Conservation (phyloP, 2,797 vertebrate genomes). For the Tarsius wallacei region DNA sequence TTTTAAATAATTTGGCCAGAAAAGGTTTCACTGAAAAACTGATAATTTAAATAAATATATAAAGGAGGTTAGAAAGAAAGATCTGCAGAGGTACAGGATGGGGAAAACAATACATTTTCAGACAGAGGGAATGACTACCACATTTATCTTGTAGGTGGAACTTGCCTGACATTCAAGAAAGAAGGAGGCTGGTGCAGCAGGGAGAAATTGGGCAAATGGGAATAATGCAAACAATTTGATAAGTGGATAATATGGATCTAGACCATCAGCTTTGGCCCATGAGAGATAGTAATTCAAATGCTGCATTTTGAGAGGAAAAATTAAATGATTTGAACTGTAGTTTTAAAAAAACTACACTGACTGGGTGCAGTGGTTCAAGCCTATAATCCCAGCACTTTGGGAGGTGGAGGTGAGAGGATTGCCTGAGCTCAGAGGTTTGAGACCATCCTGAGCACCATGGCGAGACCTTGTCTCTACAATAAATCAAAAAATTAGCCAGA, state of each 20-base stretch:
- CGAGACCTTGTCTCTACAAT: too few species aligned
- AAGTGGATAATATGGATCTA: fast-evolving
- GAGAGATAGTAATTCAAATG: not conserved
- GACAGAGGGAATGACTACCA: not conserved
- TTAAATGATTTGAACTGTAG: not conserved
- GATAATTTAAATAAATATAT: not conserved
- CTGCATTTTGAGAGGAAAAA: not conserved
- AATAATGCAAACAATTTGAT: not conserved
- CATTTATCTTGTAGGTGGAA: not conserved
- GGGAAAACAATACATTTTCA: not conserved
- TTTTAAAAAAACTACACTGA: not conserved
- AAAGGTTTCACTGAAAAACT: not conserved
- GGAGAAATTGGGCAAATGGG: not conserved
- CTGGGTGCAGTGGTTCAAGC: too few species aligned
- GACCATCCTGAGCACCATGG: too few species aligned
- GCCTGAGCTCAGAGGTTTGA: too few species aligned
- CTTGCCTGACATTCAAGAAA: not conserved
- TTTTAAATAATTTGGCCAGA: not conserved
- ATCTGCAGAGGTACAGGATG: not conserved
- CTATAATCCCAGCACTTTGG: too few species aligned
- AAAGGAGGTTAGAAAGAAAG: not conserved
- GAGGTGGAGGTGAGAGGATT: too few species aligned
- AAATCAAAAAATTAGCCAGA: too few species aligned
- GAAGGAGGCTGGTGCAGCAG: not conserved
- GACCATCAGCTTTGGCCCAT: not conserved